Evolutionary conservation across 23 tunicate species (phyloP), one percentile per base, ranked within the genome.

Genomic region (Botrylloides violaceus): DNA sequence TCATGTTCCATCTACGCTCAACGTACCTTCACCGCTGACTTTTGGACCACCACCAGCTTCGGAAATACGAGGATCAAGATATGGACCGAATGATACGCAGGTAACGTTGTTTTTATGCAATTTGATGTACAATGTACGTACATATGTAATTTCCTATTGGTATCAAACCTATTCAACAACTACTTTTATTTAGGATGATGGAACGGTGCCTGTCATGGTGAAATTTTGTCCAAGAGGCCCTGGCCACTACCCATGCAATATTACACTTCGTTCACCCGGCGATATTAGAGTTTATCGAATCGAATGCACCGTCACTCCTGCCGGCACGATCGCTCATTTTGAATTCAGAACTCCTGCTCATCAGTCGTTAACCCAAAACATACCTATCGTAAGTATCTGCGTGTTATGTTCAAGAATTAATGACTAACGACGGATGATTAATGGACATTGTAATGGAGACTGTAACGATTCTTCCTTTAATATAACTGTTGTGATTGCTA

Each of bases 11-110:
- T 62, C 64, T 0, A 35, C 66, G 21, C 70, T 87, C 50, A 50
- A 34, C 36, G 62, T 87, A 19, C 95, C 95, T 2, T 64, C 77
- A 6, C 95, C 95, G 20, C 49, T 80, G 70, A 87, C 95, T 15
- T 80, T 72, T 50, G 95, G 95, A 19, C 95, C 95, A 2, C 80
- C 80, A 19, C 95, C 84, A 19, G 95, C 95, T 36, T 80, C 95
- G 1, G 95, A 87, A 49, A 87, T 87, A 48, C 72, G 58, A 18
- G 36, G 37, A 24, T 59, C 65, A 9, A 49, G 71, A 33, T 49
- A 79, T 3, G 86, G 95, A 5, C 95, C 95, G 3, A 87, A 87
- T 63, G 95, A 87, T 34, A 80, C 85, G 75, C 95, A 87, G 95
- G 95, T 87, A 49, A 15, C 27, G 19, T n/a, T 0, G 1, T 61